Evolutionary conservation across 1,140 invertebrate genomes (phyloP).

Genomic region (Melitaea cinxia): DNA sequence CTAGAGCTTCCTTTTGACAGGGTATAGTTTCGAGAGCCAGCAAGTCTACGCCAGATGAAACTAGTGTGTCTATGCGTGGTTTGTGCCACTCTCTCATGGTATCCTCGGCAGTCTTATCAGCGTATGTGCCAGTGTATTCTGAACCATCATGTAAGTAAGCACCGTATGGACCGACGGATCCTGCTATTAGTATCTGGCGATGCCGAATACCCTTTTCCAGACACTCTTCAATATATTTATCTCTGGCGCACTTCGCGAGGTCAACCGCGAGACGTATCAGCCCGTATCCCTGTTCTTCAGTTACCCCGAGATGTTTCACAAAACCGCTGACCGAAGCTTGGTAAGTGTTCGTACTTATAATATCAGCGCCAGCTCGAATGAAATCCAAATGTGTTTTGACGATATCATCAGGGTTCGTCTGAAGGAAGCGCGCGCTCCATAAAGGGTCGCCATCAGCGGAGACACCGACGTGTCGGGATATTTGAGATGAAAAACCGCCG

Average conservation of each 20-base stretch:
- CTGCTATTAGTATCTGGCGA: constrained; percentile 84
- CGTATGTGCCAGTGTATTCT: constrained; percentile 93
- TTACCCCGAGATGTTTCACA: constrained; percentile 85
- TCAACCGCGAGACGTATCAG: constrained; percentile 87
- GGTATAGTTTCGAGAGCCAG: constrained; percentile 95
- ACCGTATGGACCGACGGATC: constrained; percentile 95
- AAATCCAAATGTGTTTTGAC: constrained; percentile 90
- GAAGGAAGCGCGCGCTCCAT: constrained; percentile 90
- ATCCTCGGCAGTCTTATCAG: constrained; percentile 83
- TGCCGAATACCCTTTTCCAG: constrained; percentile 30
- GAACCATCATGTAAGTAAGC: constrained; percentile 93
- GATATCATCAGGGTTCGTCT: constrained; percentile 86
- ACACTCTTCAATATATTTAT: constrained; percentile 81
- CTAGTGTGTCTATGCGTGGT: constrained; percentile 87
- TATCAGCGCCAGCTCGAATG: constrained; percentile 89
- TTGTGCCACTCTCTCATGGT: constrained; percentile 90
- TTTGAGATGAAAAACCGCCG: constrained; percentile 89
- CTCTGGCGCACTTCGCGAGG: constrained; percentile 84
- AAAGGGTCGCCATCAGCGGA: constrained; percentile 88
- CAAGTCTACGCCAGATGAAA: constrained; percentile 89
- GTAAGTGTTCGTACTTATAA: constrained; percentile 93
- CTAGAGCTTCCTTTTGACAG: constrained; percentile 89
- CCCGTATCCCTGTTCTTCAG: constrained; percentile 83
- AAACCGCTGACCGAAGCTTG: constrained; percentile 92
- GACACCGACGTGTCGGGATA: constrained; percentile 85